Evolutionary conservation across 1,140 invertebrate species (phyloP), one percentile per base, ranked within the genome.

Genomic region (Piezodorus guildinii): DNA sequence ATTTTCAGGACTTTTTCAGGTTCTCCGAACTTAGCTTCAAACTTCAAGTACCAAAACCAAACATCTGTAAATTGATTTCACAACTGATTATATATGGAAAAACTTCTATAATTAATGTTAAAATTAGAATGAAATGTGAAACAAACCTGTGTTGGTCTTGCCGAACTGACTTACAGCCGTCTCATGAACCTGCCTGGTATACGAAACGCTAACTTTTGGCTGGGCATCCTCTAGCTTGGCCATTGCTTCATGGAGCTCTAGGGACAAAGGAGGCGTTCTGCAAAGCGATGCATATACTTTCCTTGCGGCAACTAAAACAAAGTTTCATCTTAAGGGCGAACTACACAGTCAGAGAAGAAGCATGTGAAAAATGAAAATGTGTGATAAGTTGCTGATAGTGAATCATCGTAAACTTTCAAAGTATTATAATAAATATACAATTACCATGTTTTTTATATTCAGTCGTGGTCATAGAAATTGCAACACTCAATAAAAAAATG

Each of bases 11-110:
- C 71, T 62, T 71, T 75, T 15, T 72, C 71, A 0, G 75, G 67
- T 45, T 79, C 74, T 1, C 80, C 79, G 43, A 73, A 66, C 51
- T 76, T 76, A 67, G 76, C 71, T 73, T 83, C 81, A 68, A 83
- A 81, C 23, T 72, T 73, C 16, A 83, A 75, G 64, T 78, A 81
- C 65, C 80, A 75, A 46, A 84, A 72, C 82, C 83, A 85, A 14
- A 84, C 72, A 68, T 80, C 77, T 60, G 17, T 61, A 61, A 60
- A 30, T 4, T 30, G 25, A 25, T 46, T n/a, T 43, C 58, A n/a
- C n/a, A 49, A 64, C 59, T 61, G 51, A 56, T 69, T 63, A 46
- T 30, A 30, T 30, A 4, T 30, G n/a, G 6, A 58, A 10, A 27
- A 15, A 25, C 4, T 6, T 27, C 1, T 6, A 25, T 4, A 27